phyloP scores from a whole-genome alignment of 2,888 invertebrate species.

The Siphlonurus alternatus region DNA sequence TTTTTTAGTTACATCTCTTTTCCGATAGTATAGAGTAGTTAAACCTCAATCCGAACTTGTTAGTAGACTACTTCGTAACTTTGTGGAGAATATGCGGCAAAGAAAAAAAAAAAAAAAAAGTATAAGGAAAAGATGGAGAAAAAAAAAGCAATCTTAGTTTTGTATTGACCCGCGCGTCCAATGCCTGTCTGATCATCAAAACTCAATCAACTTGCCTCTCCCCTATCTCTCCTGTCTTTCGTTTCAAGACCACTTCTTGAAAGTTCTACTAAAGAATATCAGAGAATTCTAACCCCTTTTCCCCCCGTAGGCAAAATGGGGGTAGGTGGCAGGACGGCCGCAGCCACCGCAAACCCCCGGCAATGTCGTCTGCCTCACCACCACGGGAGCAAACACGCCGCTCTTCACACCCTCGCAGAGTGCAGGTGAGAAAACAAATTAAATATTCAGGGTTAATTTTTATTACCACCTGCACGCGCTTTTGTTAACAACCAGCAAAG shows the following conservation, averaged over 20 bases:
- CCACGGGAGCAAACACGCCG: neutral
- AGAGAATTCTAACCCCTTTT: neutral
- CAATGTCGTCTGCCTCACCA: neutral
- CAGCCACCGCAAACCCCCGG: neutral
- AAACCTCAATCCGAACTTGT: too few relatives aligned
- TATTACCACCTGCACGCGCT: neutral
- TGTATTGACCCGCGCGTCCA: too few relatives aligned
- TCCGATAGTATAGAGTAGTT: too few relatives aligned
- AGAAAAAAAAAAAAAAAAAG: too few relatives aligned
- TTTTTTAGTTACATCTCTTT: too few relatives aligned
- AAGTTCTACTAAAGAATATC: too few relatives aligned
- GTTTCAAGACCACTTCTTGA: neutral
- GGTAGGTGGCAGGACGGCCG: neutral
- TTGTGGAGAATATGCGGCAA: too few relatives aligned
- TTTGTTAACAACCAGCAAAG: neutral
- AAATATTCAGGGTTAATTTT: neutral
- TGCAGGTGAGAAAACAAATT: neutral
- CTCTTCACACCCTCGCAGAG: too few relatives aligned
- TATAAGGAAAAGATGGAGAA: too few relatives aligned
- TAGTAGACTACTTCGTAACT: too few relatives aligned
- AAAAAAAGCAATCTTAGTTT: too few relatives aligned
- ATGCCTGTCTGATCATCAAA: neutral
- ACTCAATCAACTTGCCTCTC: neutral
- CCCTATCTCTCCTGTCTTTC: too few relatives aligned
- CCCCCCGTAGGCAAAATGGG: neutral